phyloP scores from a whole-genome alignment of 2,797 vertebrate species.

The Micrastur ruficollis region DNA sequence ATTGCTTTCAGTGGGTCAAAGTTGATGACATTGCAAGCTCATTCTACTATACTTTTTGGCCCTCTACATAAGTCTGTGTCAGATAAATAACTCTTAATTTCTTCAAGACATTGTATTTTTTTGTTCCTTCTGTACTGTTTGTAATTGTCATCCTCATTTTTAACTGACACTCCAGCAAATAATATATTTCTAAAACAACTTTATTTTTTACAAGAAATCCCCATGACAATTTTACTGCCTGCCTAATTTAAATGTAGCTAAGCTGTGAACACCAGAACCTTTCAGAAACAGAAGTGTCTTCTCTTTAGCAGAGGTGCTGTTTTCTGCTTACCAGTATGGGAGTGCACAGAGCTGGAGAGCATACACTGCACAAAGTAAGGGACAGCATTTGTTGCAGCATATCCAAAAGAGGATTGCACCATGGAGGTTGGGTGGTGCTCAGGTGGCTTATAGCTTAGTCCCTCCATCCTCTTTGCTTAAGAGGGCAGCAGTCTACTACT shows the following conservation, averaged over 20 bases:
- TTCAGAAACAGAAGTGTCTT: neutral
- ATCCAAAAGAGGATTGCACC: neutral
- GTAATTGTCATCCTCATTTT: neutral
- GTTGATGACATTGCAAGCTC: neutral
- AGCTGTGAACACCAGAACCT: neutral
- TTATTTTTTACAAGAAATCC: neutral
- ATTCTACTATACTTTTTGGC: neutral
- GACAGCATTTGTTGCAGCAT: neutral
- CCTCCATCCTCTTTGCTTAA: neutral
- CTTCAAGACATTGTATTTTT: neutral
- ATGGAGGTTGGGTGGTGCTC: neutral
- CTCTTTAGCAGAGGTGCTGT: neutral
- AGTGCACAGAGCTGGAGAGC: neutral
- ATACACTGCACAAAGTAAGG: neutral
- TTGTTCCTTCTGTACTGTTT: neutral
- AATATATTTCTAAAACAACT: neutral
- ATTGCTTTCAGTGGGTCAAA: conserved; percentile 12
- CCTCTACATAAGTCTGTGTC: neutral
- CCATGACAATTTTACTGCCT: neutral
- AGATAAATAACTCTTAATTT: neutral
- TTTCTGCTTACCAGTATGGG: neutral
- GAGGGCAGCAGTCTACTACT: neutral
- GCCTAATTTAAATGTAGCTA: neutral
- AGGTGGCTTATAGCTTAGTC: neutral
- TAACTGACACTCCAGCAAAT: neutral